These are phyloP conservation scores for Etheostoma perlongum DNA, from an alignment of 2,797 vertebrate species.

Conservation along the genomic window DNA sequence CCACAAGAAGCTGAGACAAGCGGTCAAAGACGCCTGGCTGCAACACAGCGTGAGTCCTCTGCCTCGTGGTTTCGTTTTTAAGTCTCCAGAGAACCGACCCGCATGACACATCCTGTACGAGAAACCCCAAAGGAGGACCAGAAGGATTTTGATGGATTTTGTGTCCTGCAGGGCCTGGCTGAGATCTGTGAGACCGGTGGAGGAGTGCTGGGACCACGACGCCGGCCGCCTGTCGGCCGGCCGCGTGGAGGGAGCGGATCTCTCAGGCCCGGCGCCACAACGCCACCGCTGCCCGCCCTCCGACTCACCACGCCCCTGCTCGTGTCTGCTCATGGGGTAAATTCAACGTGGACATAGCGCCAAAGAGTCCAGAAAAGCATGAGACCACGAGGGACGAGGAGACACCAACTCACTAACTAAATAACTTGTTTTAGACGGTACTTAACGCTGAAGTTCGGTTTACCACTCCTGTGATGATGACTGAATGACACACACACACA, in stretches of 20 bases:
- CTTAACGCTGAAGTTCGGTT: too few species aligned
- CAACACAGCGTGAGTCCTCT: slow-evolving; percentile 93
- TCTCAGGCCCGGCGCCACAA: slow-evolving; percentile 89
- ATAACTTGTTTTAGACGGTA: too few species aligned
- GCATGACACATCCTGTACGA: too few species aligned
- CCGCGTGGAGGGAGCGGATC: slow-evolving; percentile 95
- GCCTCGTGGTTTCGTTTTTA: too few species aligned
- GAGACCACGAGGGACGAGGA: slow-evolving; percentile 41
- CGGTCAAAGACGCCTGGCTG: slow-evolving; percentile 93
- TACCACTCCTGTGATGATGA: slow-evolving; percentile 71
- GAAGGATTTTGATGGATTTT: too few species aligned
- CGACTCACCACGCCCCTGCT: slow-evolving; percentile 89
- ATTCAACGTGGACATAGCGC: slow-evolving; percentile 93
- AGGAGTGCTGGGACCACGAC: slow-evolving; percentile 98
- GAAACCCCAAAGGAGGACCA: too few species aligned
- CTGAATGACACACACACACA: too few species aligned
- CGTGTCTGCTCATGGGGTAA: slow-evolving; percentile 85
- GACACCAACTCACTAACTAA: too few species aligned
- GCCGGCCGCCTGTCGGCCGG: slow-evolving; percentile 96
- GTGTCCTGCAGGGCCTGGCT: slow-evolving; percentile 87
- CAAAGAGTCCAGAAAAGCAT: slow-evolving; percentile 97
- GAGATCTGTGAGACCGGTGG: slow-evolving; percentile 94
- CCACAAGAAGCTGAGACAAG: slow-evolving; percentile 94
- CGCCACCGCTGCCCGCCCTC: slow-evolving; percentile 84
- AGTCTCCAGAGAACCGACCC: too few species aligned